Base-by-base conservation (phyloP, 2,797 vertebrate species). In the Gymnothorax reevesii region DNA sequence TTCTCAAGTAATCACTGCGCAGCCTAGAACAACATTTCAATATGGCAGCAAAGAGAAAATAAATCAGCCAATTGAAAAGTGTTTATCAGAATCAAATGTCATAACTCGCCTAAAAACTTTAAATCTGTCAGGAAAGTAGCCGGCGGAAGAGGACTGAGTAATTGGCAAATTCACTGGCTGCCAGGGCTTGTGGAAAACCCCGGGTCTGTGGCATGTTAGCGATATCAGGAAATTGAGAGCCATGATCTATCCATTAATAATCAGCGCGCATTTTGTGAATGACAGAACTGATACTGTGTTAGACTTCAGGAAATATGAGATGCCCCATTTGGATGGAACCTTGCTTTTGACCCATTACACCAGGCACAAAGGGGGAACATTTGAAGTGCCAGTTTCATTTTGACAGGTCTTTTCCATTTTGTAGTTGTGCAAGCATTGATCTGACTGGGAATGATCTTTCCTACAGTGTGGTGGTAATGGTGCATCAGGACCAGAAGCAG, bases 381-480 rank as follows among this genome's bases (percentile, higher is more conserved):
- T 64, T 71, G 27, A 69, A 66, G 49, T 33, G 77, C 33, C 49
- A 20, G 9, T 69, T 83, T 69, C 60, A 62, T 69, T 86, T 86
- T 27, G 83, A 15, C 17, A 69, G 66, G 75, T 80, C 71, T n/a
- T 79, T 84, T 60, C 66, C 57, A 49, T n/a, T 13, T 17, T 60
- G 86, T 85, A 49, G 20, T 69, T 87, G 57, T 13, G 25, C 69
- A 85, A 20, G n/a, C 52, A 82, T 85, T 71, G 86, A 84, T 87
- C 73, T 20, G 54, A 33, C n/a, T 79, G 83, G 25, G 17, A 82
- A 57, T 87, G 27, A 66, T 57, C 57, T 69, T 77, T 79, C 25
- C n/a, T 62, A 71, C 62, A 52, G 22, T 57, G 33, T 25, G 33
- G 69, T 15, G 75, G 8, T 84, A n/a, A 57, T 87, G 15, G 25